Base-by-base conservation (phyloP, 1,140 invertebrate species). In the Rhopalosiphum padi region DNA sequence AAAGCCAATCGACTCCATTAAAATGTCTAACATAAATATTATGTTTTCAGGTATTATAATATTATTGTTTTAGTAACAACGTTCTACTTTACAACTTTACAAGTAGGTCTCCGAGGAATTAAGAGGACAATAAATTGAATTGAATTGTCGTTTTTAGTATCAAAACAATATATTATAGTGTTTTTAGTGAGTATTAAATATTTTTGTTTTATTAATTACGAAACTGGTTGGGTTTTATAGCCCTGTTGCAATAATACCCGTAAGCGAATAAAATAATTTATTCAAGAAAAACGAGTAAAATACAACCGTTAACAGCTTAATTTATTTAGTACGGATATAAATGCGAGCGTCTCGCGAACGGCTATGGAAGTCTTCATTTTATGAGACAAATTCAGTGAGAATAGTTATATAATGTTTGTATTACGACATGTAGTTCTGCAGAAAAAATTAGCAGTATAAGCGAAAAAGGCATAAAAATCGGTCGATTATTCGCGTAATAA, bases 221-320 rank as follows among this genome's bases (percentile, higher is more conserved):
- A 93, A 93, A 93, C 91, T 93, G 91, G 91, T 93, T 93, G 48
- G 82, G 23, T 83, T 93, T 93, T 93, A 93, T 86, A 41, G 91
- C 53, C 82, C 25, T n/a, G 90, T 30, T 21, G 7, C 21, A 86
- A 25, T 86, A 46, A 77, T 77, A n/a, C n/a, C 21, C 22, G 48
- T 85, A 85, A 83, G 91, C 48, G 35, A 86, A 93, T 86, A 68
- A 90, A 68, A 23, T 86, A 43, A 41, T 85, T 48, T 83, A n/a
- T 91, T 48, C 48, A 9, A 51, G 91, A 86, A 86, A 92, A 86
- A 93, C 91, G 15, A 55, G 46, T 85, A 93, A 55, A 77, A 86
- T 22, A 86, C 25, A 93, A 83, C 90, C n/a, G 82, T 86, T 93
- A 93, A 93, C 82, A 37, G 35, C 82, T 93, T 86, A 93, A 93